A percentile compares a stretch with the other conserved stretches of the same genome.
Conservation (phyloP, 2,797 vertebrate genomes). For the Poecilia wingei region DNA sequence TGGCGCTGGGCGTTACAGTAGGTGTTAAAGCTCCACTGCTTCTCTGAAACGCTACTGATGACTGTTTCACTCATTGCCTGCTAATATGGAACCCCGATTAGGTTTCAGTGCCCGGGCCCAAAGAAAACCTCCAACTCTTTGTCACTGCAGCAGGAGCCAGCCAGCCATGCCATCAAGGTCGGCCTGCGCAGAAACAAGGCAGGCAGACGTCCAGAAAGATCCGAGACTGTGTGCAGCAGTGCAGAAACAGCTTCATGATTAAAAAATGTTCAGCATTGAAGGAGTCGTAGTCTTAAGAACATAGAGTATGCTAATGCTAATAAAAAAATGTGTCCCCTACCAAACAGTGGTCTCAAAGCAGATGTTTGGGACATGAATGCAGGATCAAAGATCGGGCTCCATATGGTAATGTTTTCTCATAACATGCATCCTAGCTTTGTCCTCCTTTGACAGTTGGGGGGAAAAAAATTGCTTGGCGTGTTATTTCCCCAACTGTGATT, state of each 20-base stretch:
- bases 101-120: conserved; percentile 49
- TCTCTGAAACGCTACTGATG: conserved; percentile 71
- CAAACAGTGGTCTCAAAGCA: conserved; percentile 25
- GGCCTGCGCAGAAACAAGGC: conserved; percentile 14
- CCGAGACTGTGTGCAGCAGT: conserved; percentile 22
- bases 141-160: conserved; percentile 31
- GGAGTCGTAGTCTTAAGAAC: conserved; percentile 17
- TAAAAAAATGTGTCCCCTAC: conserved; percentile 10
- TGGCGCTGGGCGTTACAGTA: conserved; percentile 63
- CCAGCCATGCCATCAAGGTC: conserved; percentile 58
- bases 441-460: conserved; percentile 31
- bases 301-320: background rate
- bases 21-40: conserved; percentile 72
- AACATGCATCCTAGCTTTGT: conserved; percentile 28
- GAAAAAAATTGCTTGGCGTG: conserved; percentile 49
- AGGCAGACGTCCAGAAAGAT: conserved; percentile 28
- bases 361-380: conserved; percentile 37
- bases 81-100: conserved; percentile 70
- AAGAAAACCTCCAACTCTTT: conserved; percentile 34
- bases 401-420: conserved; percentile 39
- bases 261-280: conserved; percentile 24
- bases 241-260: conserved; percentile 28
- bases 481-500: conserved; percentile 27
- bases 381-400: conserved; percentile 47
- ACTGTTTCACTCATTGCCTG: conserved; percentile 77